Conservation (phyloP, 2,797 vertebrate species). For the Anguilla anguilla region DNA sequence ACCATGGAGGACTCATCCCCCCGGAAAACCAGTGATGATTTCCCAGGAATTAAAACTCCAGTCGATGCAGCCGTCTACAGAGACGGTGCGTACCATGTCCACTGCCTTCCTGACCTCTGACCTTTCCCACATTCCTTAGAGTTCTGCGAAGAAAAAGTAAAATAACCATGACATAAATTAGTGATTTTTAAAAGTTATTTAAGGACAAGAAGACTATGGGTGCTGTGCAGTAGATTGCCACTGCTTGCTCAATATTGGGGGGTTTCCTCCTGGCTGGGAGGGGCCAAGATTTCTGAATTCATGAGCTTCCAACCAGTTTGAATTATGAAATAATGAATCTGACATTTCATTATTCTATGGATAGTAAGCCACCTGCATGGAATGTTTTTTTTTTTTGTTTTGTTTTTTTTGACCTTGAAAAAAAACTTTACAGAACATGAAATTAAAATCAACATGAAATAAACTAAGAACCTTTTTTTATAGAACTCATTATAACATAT, state of each 20-base stretch:
- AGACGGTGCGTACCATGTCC: conserved; percentile 56
- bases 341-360: neutral
- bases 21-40: conserved; percentile 68
- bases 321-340: neutral
- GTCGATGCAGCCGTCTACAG: conserved; percentile 70
- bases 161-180: conserved; percentile 22
- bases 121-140: neutral
- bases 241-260: neutral
- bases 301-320: neutral
- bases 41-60: conserved; percentile 68
- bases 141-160: conserved; percentile 9
- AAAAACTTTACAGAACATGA: neutral
- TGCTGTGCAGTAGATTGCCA: conserved; percentile 38
- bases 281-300: neutral
- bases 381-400: too few relatives aligned
- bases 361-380: neutral
- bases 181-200: conserved; percentile 28
- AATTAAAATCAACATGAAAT: too few relatives aligned
- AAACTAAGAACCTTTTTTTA: neutral
- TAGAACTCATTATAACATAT: neutral
- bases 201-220: conserved; percentile 30
- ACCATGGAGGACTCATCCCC: conserved; percentile 70
- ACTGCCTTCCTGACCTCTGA: neutral
- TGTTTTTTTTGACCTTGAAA: neutral
- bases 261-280: neutral